Evolutionary conservation across 2,888 invertebrate species (phyloP).

Genomic region (Epicampocera succincta): DNA sequence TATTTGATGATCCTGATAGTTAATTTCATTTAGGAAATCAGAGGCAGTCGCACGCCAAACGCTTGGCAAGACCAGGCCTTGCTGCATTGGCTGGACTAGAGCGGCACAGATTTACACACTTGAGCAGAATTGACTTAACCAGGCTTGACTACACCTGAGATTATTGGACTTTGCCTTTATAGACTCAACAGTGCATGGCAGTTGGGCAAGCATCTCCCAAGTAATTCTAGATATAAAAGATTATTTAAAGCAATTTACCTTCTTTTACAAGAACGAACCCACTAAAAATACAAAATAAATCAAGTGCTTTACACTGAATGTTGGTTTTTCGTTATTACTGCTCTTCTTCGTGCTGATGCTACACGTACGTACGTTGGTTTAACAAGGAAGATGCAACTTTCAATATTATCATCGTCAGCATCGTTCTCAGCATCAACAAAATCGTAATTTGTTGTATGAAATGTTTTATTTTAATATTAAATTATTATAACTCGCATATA

Average conservation of each 20-base stretch:
- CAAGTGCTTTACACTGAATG: slow-evolving; percentile 62
- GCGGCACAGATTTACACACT: no score
- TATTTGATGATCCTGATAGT: no score
- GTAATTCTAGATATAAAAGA: slow-evolving; percentile 20
- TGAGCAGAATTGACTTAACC: no score
- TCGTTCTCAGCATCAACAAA: slow-evolving; percentile 24
- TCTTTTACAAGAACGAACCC: slow-evolving; percentile 43
- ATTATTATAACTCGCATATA: slow-evolving; percentile 38
- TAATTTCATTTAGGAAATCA: no score
- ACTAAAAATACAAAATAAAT: slow-evolving; percentile 62
- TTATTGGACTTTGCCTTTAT: no score
- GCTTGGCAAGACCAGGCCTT: no score
- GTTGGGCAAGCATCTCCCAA: slow-evolving; percentile 7
- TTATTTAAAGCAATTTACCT: slow-evolving; percentile 56
- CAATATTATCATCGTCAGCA: slow-evolving; percentile 17
- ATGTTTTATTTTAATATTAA: slow-evolving; percentile 50
- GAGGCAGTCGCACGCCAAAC: no score
- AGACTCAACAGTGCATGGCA: no score
- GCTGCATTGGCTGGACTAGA: no score
- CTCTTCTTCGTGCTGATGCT: slow-evolving; percentile 24
- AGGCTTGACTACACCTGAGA: no score
- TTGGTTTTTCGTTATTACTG: slow-evolving; percentile 29
- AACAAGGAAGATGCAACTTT: slow-evolving; percentile 53
- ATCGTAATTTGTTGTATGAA: slow-evolving; percentile 44
- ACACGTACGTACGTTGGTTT: slow-evolving; percentile 13